Base-by-base conservation (phyloP, 2,797 vertebrate genomes). In the Gephyroberyx darwinii region DNA sequence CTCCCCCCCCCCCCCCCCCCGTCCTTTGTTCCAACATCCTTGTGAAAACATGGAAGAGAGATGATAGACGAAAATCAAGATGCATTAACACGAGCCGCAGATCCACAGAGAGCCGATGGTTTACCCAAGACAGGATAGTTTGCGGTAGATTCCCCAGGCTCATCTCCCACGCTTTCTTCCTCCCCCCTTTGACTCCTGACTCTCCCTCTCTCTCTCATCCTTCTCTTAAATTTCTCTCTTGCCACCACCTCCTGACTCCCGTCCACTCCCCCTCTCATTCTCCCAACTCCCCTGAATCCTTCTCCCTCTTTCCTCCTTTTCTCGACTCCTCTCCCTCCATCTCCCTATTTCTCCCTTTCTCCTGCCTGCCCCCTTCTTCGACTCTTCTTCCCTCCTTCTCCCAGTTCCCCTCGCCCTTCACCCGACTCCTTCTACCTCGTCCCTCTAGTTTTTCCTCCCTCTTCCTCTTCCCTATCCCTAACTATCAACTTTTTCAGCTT, bases 81-180 rank as follows among this genome's bases (percentile, higher is more conserved):
- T 70, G 43, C 54, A 63, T 78, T 64, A 41, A 31, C 39, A 57
- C 53, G 61, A 65, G 54, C 60, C 51, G 39, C 53, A n/a, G 31
- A 57, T 56, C 55, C 60, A 54, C 50, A 57, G 66, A 13, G 48
- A 59, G 35, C 41, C 4, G 47, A 71, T 31, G 22, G 35, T 39
- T 26, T 19, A 61, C 41, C 26, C 6, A 8, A 60, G 45, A 72
- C 30, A 62, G 63, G 54, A 75, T 70, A 74, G 73, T 80, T 50
- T 69, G 45, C 0, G 3, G 43, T 14, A 39, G 74, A 77, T 39
- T 55, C 69, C 12, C 31, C 59, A 52, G 60, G 37, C 39, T 66
- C 22, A 64, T 60, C 55, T 57, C 1, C n/a, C 8, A 45, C 57
- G n/a, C n/a, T n/a, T n/a, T 2, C 13, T 30, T 33, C 19, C 14